A percentile compares a stretch with the other conserved stretches of the same genome.
Evolutionary conservation across 2,888 invertebrate genomes (phyloP).

Genomic region (Dichetophora obliterata): DNA sequence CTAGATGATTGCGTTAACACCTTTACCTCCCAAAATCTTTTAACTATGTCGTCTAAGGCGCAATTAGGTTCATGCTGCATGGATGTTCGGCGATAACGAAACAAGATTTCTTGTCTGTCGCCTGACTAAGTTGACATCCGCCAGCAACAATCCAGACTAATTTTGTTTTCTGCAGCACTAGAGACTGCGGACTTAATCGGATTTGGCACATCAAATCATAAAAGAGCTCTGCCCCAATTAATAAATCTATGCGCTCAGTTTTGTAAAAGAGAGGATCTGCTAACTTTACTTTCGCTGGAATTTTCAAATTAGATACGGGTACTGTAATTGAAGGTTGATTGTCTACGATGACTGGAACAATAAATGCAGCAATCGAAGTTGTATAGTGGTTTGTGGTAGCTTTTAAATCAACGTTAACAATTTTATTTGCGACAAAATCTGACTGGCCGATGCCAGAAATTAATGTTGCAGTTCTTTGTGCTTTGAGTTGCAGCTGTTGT

Average conservation of each 20-base stretch:
- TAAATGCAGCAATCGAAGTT: not conserved
- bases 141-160: not conserved
- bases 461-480: no score
- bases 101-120: not conserved
- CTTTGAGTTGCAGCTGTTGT: not conserved
- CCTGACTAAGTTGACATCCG: no score
- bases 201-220: constrained; percentile 7
- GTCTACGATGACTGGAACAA: not conserved
- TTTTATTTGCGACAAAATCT: not conserved
- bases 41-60: constrained; percentile 18
- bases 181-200: not conserved
- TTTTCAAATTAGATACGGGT: not conserved
- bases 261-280: not conserved
- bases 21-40: constrained; percentile 38
- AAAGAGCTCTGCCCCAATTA: not conserved
- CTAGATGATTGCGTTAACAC: not conserved
- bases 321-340: not conserved
- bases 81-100: not conserved
- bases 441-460: not conserved
- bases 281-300: not conserved
- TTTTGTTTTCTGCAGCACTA: constrained; percentile 25
- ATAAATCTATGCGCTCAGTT: not conserved
- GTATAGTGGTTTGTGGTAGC: not conserved
- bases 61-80: not conserved
- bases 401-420: not conserved